Evolutionary conservation across 2,113 vertebrate genomes (phyloP).

Genomic region (Vulpes ferrilata): DNA sequence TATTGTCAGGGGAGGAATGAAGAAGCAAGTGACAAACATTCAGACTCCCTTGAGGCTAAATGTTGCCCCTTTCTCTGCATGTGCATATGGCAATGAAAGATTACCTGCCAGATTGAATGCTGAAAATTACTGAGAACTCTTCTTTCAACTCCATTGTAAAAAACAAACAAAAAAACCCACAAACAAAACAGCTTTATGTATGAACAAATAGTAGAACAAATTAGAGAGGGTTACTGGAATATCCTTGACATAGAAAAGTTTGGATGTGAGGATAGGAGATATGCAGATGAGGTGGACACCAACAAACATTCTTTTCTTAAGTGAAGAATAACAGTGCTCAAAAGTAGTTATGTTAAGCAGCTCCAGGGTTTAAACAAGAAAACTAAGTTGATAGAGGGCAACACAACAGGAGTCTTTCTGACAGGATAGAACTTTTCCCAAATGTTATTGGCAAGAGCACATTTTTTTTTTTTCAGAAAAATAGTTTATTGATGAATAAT

Average conservation of each 20-base stretch:
- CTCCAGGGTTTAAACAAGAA: background rate
- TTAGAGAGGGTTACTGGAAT: background rate
- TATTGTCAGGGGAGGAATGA: background rate
- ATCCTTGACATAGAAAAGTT: background rate
- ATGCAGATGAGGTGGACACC: background rate
- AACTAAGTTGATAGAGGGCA: background rate
- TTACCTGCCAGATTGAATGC: background rate
- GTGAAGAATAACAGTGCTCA: background rate
- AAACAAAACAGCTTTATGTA: background rate
- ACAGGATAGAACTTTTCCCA: background rate
- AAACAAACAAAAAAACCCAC: background rate
- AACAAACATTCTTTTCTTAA: background rate
- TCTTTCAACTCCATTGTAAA: background rate
- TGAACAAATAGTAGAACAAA: background rate
- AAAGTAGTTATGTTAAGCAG: background rate
- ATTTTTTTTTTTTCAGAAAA: constrained; percentile 28
- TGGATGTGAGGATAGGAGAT: background rate
- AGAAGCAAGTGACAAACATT: background rate
- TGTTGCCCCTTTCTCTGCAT: background rate
- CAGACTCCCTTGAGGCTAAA: background rate
- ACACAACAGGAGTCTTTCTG: background rate
- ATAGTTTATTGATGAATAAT: background rate
- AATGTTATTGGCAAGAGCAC: background rate
- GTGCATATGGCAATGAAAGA: background rate
- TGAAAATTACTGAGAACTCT: background rate